Base-by-base conservation (phyloP, 1,140 invertebrate genomes). In the Hermatobates lingyangjiaoensis region DNA sequence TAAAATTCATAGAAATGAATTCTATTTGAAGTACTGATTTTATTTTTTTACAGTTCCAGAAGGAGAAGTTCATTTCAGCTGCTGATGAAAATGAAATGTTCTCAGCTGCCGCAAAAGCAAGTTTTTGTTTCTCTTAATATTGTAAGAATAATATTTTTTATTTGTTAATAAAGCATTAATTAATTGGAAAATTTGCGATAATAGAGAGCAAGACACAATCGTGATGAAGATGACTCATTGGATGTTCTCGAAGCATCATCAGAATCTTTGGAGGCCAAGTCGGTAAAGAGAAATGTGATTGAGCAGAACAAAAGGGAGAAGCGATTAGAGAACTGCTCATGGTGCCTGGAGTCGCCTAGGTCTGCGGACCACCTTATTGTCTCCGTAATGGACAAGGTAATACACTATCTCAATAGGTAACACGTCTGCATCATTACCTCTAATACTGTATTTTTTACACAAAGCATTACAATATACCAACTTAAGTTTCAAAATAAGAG, bases 301-400 rank as follows among this genome's bases (percentile, higher is more conserved):
- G 70, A 59, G 57, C 79, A 88, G 60, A 64, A 77, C 57, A 74
- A 72, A 56, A 72, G 79, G 57, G 73, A 74, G 50, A 75, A 72
- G 60, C 77, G 74, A 40, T 62, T 94, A 53, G 83, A 88, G 48
- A 79, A 77, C 54, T 97, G 93, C 67, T 62, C 71, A 14, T 78
- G 75, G 60, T 97, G 93, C 62, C 72, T 93, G 54, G 85, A 90
- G 57, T 83, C 80, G 20, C 71, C 74, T 40, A 76, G 74, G 51
- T 78, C 90, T 71, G 68, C 81, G 24, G 93, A 92, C 63, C 83
- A 94, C 66, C 70, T 93, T n/a, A 77, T 96, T 51, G 72, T 95
- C 15, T 75, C 81, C 21, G 76, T 86, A 63, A 85, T 83, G 21
- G 74, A 71, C 5, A 85, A 83, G 64, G 78, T 87, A 64, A 34